These are phyloP conservation scores for Rhynchotus rufescens DNA, from an alignment of 2,797 vertebrate genomes.

Conservation along the genomic window DNA sequence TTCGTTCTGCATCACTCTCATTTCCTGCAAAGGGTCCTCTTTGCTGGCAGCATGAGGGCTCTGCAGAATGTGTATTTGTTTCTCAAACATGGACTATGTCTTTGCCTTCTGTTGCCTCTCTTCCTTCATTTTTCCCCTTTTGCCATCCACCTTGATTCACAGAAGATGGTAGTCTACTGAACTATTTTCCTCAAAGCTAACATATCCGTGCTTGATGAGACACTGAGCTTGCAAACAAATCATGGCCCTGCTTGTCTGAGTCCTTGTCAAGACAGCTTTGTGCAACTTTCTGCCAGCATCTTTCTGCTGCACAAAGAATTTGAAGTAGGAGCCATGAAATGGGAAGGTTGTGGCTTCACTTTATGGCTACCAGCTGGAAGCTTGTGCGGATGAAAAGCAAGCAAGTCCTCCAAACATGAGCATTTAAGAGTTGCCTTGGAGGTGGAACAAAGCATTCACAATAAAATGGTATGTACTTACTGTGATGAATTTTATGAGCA, in stretches of 20 bases:
- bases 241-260: background rate
- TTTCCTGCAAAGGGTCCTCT: background rate
- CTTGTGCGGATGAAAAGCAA: slow-evolving; percentile 33
- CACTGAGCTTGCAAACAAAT: background rate
- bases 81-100: background rate
- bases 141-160: background rate
- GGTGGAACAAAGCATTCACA: slow-evolving; percentile 24
- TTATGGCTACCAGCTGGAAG: slow-evolving; percentile 32
- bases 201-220: background rate
- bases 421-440: slow-evolving; percentile 23
- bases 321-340: slow-evolving; percentile 25
- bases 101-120: background rate
- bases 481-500: slow-evolving; percentile 24
- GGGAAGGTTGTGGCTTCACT: slow-evolving; percentile 28
- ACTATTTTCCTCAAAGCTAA: too few species aligned
- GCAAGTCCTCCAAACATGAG: background rate
- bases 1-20: background rate
- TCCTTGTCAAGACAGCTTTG: slow-evolving; percentile 25
- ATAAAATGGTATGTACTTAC: background rate
- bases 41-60: background rate
- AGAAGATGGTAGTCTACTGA: too few species aligned
- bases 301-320: slow-evolving; percentile 4
- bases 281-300: background rate
- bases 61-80: background rate
- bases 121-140: background rate